These are phyloP conservation scores for Calliphora vicina DNA, from an alignment of 1,140 invertebrate genomes.

Conservation along the genomic window DNA sequence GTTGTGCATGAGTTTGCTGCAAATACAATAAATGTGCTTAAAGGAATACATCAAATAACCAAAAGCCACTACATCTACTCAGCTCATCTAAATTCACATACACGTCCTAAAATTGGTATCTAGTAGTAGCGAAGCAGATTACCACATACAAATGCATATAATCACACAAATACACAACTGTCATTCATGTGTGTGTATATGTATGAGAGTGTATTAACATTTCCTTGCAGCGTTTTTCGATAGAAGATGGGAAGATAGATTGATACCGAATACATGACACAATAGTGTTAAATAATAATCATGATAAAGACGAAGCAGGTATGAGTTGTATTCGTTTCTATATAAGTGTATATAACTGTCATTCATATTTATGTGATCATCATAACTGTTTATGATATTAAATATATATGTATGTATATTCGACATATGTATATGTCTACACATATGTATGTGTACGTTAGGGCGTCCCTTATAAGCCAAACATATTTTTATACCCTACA, in stretches of 20 bases:
- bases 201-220: not conserved
- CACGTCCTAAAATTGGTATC: not conserved
- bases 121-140: not conserved
- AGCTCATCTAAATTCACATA: not conserved
- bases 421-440: too few relatives aligned
- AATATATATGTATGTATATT: too few relatives aligned
- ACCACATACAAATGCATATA: too few relatives aligned
- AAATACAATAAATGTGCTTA: not conserved
- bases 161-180: too few relatives aligned
- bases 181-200: not conserved
- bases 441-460: too few relatives aligned
- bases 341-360: not conserved
- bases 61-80: not conserved
- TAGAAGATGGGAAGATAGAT: not conserved
- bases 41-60: not conserved
- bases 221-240: not conserved
- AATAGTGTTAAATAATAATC: conserved; percentile 10
- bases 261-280: not conserved
- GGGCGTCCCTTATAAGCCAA: too few relatives aligned
- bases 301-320: not conserved
- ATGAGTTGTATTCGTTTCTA: not conserved
- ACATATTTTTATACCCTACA: too few relatives aligned
- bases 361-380: not conserved
- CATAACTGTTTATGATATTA: not conserved
- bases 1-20: not conserved